Base-by-base conservation (phyloP, 2,888 invertebrate species). In the Troides oblongomaculatus region DNA sequence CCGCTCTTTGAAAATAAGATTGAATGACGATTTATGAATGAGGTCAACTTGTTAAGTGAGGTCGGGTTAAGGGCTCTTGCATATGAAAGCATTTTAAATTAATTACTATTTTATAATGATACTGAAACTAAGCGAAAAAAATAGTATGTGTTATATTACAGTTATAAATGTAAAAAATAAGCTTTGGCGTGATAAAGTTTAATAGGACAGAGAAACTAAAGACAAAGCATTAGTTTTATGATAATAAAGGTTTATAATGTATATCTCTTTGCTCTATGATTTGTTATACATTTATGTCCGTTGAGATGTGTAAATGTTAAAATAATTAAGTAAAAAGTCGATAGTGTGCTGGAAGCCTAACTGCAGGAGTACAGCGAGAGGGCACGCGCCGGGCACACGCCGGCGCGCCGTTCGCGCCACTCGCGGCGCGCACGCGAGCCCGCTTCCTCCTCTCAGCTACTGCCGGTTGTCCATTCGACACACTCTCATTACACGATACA, bases 11-110 rank as follows among this genome's bases (percentile, higher is more conserved):
- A 81, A 79, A 85, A 83, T 83, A 83, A 85, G 83, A 85, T 86
- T 89, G 87, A 89, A 89, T 88, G 86, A 87, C 80, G 83, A 90
- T 90, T 91, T 91, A 91, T 89, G 90, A 88, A 89, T 88, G 89
- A 88, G 91, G 90, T 91, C 91, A 89, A 81, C 80, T 82, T 81
- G 84, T 84, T 82, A 80, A 87, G 82, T 79, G 85, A 83, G 89
- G 88, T 87, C 85, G 81, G 78, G 78, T 78, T 70, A 58, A 70
- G 70, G 70, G 56, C 36, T 58, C 21, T 43, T 46, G 5, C 50
- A 50, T 17, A 50, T 50, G 50, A 18, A 50, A 4, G 18, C 14
- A 50, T 14, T 50, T 39, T 39, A 39, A 39, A 39, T 39, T 39
- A 39, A 39, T 39, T 39, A 39, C 39, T 39, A 39, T 39, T 10